A percentile compares a stretch with the other conserved stretches of the same genome.
Conservation (phyloP, 2,888 invertebrate species). For the Xanthorhoe spadicearia region DNA sequence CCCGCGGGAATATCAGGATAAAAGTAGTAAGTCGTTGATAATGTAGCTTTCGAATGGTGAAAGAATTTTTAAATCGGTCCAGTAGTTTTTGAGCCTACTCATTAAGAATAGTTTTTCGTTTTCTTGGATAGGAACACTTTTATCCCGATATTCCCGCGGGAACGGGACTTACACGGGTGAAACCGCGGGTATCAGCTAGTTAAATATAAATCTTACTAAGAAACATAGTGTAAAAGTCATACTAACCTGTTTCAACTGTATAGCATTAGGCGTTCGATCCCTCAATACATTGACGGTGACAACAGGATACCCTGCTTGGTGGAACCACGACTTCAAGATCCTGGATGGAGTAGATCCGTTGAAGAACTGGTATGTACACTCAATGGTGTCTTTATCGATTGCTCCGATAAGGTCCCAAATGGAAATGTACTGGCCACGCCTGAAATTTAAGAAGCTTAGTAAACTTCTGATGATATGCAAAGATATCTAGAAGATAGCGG, state of each 20-base stretch:
- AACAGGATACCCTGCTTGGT: conserved; percentile 87
- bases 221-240: too few species aligned
- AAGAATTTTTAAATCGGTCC: too few species aligned
- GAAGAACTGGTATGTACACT: conserved; percentile 72
- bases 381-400: conserved; percentile 70
- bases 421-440: conserved; percentile 70
- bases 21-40: too few species aligned
- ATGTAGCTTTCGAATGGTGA: too few species aligned
- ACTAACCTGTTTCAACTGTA: conserved; percentile 70
- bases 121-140: too few species aligned
- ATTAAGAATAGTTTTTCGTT: too few species aligned
- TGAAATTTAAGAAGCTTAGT: conserved; percentile 52
- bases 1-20: too few species aligned
- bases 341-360: conserved; percentile 74
- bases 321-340: conserved; percentile 87
- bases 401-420: conserved; percentile 66
- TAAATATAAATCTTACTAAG: not conserved
- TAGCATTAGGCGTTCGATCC: conserved; percentile 66
- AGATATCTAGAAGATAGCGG: too few species aligned
- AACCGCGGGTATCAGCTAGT: not conserved
- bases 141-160: too few species aligned
- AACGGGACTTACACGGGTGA: too few species aligned
- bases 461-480: too few species aligned
- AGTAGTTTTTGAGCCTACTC: too few species aligned
- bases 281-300: conserved; percentile 80